Evolutionary conservation across 2,113 vertebrate species (phyloP), one percentile per base, ranked within the genome.

Genomic region (Grammatotria lemairii): DNA sequence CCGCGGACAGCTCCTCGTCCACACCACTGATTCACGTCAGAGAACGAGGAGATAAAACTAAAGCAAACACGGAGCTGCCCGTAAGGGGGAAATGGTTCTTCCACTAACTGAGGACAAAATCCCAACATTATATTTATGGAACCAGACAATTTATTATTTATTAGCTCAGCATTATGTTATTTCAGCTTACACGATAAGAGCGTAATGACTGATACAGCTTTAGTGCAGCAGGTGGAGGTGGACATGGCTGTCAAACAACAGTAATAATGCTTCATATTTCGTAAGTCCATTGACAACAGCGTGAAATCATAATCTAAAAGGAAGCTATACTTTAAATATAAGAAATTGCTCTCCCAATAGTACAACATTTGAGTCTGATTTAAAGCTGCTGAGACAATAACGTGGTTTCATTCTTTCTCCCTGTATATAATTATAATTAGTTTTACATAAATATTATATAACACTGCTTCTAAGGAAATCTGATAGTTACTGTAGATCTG

Each of bases 1-100:
- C 93, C 89, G 38, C 28, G 89, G 94, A 93, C 88, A 95, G 93
- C 87, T 94, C 94, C 81, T 47, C n/a, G 4, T 28, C 9, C 75
- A 13, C 79, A 12, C 57, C 33, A 9, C 75, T 23, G 40, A 80
- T 33, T n/a, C 73, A 19, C 53, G 75, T 73, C 65, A 82, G 14
- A 14, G 53, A 23, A 57, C 23, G n/a, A 51, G 73, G 5, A 26
- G 60, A 65, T 53, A 28, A 55, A 33, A 58, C 26, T 16, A 38
- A 49, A 54, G 10, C 14, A 57, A 81, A 81, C 68, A 38, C 14
- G n/a, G 23, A 17, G 54, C 26, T 78, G 16, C 21, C 80, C 23
- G 21, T 26, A 21, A 7, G 13, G 65, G 21, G 16, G 19, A 80
- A 23, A 73, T 13, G 38, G 31, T 28, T 38, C 6, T 13, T 63